These are phyloP conservation scores for Cassiopea xamachana DNA, from an alignment of 30 jellyfish, hydroid and myxozoan species.

Conservation along the genomic window DNA sequence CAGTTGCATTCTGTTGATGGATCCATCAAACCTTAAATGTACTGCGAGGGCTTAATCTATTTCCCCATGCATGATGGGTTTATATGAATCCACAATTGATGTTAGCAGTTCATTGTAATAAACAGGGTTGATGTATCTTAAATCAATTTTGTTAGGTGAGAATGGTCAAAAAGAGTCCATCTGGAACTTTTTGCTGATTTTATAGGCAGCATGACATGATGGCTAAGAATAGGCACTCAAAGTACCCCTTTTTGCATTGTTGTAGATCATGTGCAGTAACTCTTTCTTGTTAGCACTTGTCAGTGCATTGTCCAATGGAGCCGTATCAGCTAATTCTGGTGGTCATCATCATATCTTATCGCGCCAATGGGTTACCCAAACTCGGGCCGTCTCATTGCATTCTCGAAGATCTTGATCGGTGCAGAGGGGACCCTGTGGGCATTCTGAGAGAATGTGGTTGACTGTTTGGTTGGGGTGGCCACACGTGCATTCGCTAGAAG, in stretches of 20 bases:
- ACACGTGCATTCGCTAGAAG: too few relatives aligned
- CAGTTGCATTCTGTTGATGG: conserved; percentile 10
- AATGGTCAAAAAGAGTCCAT: conserved; percentile 12
- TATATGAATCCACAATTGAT: conserved; percentile 6
- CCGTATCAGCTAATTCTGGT: conserved; percentile 14
- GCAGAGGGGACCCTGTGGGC: too few relatives aligned
- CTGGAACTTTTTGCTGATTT: conserved; percentile 12
- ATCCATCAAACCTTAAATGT: conserved; percentile 3
- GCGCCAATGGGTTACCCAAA: too few relatives aligned
- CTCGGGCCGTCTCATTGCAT: too few relatives aligned
- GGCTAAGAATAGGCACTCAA: conserved; percentile 32
- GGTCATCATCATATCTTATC: not conserved
- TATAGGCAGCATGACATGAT: conserved; percentile 4
- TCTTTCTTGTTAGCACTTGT: conserved; percentile 19
- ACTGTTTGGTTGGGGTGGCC: too few relatives aligned
- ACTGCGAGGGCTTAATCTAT: not conserved
- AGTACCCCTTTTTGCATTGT: conserved; percentile 26
- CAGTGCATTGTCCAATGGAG: conserved; percentile 25
- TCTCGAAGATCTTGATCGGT: too few relatives aligned
- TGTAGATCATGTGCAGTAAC: conserved; percentile 4
- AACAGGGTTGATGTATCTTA: conserved; percentile 18
- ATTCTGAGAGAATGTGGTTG: too few relatives aligned
- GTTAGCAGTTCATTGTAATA: not conserved
- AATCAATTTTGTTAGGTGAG: conserved; percentile 17
- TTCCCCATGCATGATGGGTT: conserved; percentile 12